Percentiles rank a stretch among this genome's conserved stretches.
Evolutionary conservation across 2,888 invertebrate species (phyloP).

Genomic region (Prionchulus punctatus): DNA sequence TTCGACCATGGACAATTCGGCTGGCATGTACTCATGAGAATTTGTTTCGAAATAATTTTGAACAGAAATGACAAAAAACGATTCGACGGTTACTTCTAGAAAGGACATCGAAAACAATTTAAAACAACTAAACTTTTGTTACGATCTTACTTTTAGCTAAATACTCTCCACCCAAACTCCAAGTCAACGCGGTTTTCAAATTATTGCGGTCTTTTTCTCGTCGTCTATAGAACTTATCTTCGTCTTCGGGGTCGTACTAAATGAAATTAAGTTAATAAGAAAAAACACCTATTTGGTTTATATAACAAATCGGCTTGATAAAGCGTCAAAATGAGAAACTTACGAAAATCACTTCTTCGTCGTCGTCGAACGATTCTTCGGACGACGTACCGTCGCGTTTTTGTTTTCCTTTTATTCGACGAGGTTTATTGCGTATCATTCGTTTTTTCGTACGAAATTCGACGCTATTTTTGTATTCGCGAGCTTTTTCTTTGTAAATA

Average conservation of each 20-base stretch:
- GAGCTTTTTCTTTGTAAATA: not conserved
- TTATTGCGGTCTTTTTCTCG: not conserved
- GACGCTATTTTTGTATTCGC: not conserved
- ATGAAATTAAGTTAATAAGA: not conserved
- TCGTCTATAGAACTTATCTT: not conserved
- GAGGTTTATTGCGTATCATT: not conserved
- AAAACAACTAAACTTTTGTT: too few species aligned
- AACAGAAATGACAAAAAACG: not conserved
- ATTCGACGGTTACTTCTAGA: not conserved
- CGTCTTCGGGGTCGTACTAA: not conserved
- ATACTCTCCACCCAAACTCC: not conserved
- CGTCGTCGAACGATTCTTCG: not conserved
- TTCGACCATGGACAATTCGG: conserved; percentile 3
- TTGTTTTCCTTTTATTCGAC: not conserved
- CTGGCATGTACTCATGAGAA: not conserved
- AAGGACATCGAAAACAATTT: not conserved
- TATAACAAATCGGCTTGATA: not conserved
- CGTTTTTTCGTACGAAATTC: not conserved
- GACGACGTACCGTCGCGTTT: not conserved
- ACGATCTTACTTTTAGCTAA: not conserved
- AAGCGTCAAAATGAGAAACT: not conserved
- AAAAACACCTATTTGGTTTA: not conserved
- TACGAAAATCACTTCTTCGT: not conserved
- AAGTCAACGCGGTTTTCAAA: not conserved
- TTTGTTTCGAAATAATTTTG: not conserved